phyloP scores from a whole-genome alignment of 1,140 invertebrate genomes.

The Drosophila sucinea region DNA sequence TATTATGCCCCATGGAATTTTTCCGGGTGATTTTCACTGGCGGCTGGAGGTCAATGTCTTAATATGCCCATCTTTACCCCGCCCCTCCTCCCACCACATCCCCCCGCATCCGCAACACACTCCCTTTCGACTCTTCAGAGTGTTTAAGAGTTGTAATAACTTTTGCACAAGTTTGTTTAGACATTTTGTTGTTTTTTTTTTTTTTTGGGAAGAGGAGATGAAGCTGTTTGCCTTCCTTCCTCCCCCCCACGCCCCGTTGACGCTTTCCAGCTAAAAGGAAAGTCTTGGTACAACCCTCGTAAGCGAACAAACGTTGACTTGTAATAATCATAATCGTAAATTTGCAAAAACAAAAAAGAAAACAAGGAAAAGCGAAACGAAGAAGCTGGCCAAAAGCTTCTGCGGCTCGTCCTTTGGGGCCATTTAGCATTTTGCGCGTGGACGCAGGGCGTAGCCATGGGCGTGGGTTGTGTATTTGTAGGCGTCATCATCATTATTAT shows the following conservation, averaged over 20 bases:
- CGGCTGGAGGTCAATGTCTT: conserved; percentile 69
- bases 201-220: conserved; percentile 1
- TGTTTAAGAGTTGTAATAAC: conserved; percentile 73
- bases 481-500: conserved; percentile 78
- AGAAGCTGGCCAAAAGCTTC: conserved; percentile 3
- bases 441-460: conserved; percentile 20
- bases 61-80: conserved; percentile 13
- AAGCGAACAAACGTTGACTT: conserved; percentile 67
- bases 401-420: conserved; percentile 66
- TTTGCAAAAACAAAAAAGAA: conserved; percentile 64
- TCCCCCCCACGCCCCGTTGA: conserved; percentile 50
- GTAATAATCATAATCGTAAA: conserved; percentile 83
- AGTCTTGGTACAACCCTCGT: conserved; percentile 43
- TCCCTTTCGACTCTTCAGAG: conserved; percentile 19
- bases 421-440: conserved; percentile 72
- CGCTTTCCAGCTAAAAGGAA: conserved; percentile 60
- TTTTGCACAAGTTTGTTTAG: conserved; percentile 68
- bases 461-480: conserved; percentile 46
- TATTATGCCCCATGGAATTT: conserved; percentile 82
- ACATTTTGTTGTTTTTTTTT: conserved; percentile 50
- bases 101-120: neutral
- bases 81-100: neutral
- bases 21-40: conserved; percentile 57
- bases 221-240: too few relatives aligned
- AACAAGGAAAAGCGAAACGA: conserved; percentile 4